phyloP scores from a whole-genome alignment of 2,113 vertebrate species.

The Percopsis transmontana region DNA sequence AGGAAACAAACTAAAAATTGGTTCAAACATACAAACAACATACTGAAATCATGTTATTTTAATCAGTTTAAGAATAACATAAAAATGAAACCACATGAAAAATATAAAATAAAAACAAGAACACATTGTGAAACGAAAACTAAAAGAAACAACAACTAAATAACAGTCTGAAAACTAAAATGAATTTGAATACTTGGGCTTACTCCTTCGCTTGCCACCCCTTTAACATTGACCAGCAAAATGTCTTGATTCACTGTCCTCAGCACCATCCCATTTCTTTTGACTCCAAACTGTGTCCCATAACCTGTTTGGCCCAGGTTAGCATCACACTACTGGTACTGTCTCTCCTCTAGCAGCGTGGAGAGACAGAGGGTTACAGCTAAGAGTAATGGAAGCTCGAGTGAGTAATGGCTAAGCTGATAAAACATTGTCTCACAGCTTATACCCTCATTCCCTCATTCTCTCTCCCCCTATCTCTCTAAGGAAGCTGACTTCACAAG shows the following conservation, averaged over 20 bases:
- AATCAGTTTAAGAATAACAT: too few relatives aligned
- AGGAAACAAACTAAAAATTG: too few relatives aligned
- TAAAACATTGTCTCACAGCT: constrained; percentile 58
- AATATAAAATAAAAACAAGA: too few relatives aligned
- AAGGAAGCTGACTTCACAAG: constrained; percentile 46
- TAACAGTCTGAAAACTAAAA: too few relatives aligned
- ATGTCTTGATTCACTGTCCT: constrained; percentile 5
- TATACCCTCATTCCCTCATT: constrained; percentile 28
- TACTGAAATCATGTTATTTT: too few relatives aligned
- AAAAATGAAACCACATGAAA: too few relatives aligned
- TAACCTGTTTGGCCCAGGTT: not conserved
- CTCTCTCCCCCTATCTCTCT: constrained; percentile 14
- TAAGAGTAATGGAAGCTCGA: constrained; percentile 41
- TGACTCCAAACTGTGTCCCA: constrained; percentile 15
- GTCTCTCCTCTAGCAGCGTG: constrained; percentile 12
- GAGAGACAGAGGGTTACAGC: constrained; percentile 42
- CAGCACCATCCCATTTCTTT: not conserved
- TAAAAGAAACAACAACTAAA: too few relatives aligned
- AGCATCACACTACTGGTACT: not conserved
- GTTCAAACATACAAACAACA: too few relatives aligned
- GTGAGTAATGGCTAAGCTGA: constrained; percentile 64
- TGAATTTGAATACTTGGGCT: too few relatives aligned
- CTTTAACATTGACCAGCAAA: constrained; percentile 3
- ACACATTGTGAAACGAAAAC: too few relatives aligned
- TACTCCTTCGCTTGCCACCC: constrained; percentile 1